Conservation (phyloP, 2,113 vertebrate species). For the Pachyramphus minor region DNA sequence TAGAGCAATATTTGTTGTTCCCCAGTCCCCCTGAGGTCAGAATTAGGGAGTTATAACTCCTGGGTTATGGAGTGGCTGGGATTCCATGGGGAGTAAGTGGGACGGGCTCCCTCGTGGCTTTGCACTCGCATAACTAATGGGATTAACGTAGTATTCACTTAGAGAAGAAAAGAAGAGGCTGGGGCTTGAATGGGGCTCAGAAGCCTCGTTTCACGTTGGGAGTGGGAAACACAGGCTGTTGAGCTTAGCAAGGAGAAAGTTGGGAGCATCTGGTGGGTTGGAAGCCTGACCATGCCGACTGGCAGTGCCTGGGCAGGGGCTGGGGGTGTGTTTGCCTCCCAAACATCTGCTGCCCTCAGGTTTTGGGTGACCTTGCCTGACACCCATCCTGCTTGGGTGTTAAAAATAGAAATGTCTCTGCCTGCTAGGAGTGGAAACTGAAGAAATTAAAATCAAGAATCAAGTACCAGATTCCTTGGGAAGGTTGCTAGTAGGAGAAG, state of each 20-base stretch:
- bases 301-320: background rate
- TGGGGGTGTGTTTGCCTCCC: background rate
- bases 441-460: background rate
- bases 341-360: background rate
- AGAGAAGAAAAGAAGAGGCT: background rate
- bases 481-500: background rate
- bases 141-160: constrained; percentile 18
- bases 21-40: background rate
- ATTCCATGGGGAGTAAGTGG: background rate
- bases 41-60: background rate
- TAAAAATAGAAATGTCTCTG: fast-evolving
- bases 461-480: background rate
- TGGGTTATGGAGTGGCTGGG: fast-evolving
- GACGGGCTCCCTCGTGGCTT: background rate
- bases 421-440: background rate
- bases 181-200: background rate
- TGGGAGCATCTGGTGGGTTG: constrained; percentile 9
- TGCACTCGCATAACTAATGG: background rate
- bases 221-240: background rate
- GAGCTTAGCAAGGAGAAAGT: constrained; percentile 6
- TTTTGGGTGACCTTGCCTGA: background rate
- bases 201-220: background rate
- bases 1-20: background rate
- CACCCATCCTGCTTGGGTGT: background rate
- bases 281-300: fast-evolving